Evolutionary conservation across 2,888 invertebrate species (phyloP).

Genomic region (Arctia plantaginis): DNA sequence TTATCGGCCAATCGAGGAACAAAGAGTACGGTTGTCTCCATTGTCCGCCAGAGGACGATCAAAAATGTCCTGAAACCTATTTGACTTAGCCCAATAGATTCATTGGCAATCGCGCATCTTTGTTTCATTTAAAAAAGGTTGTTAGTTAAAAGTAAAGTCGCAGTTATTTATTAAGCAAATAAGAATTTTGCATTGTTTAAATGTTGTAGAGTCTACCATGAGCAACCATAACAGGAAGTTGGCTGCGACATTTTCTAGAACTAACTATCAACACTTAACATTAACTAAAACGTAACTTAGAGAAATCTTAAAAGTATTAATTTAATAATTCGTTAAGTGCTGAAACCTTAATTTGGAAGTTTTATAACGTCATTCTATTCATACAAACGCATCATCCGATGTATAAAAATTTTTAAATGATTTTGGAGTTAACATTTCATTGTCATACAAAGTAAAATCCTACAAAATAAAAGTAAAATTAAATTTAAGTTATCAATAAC

Average conservation of each 20-base stretch:
- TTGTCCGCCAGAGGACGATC: conserved; percentile 59
- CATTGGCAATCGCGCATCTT: conserved; percentile 43
- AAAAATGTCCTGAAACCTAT: conserved; percentile 63
- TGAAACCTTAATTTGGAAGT: not conserved
- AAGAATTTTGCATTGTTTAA: conserved; percentile 23
- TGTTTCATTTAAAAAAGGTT: conserved; percentile 44
- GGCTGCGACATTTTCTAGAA: not conserved
- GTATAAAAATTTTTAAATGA: not conserved
- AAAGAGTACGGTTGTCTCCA: conserved; percentile 62
- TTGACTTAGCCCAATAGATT: conserved; percentile 52
- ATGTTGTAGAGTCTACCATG: not conserved
- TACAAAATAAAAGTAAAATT: not conserved
- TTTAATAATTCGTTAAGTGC: not conserved
- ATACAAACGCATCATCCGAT: not conserved
- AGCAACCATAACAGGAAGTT: not conserved
- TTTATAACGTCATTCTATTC: not conserved
- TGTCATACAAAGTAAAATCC: not conserved
- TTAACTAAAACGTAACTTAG: not conserved
- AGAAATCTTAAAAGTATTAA: not conserved
- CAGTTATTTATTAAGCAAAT: conserved; percentile 38
- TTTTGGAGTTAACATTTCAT: not conserved
- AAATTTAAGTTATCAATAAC: conserved; percentile 14
- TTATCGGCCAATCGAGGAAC: conserved; percentile 65
- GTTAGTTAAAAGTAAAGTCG: conserved; percentile 49
- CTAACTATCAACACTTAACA: not conserved